phyloP scores from a whole-genome alignment of 2,888 invertebrate genomes.

The Octodonta nipae region DNA sequence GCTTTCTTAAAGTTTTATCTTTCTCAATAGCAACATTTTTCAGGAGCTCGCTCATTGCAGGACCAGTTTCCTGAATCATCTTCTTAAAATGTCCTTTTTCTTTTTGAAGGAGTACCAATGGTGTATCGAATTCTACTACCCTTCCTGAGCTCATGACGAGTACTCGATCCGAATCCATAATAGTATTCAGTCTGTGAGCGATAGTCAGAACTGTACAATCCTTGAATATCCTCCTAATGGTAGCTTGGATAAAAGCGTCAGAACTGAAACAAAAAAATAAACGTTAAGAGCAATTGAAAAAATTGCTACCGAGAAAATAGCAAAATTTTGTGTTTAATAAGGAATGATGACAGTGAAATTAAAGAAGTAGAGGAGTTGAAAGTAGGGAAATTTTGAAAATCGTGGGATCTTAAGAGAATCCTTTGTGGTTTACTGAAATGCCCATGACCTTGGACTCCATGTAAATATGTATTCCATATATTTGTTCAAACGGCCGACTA shows the following conservation, averaged over 20 bases:
- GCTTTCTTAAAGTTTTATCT: too few relatives aligned
- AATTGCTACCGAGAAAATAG: too few relatives aligned
- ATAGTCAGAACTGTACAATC: slow-evolving; percentile 80
- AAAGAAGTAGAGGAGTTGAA: too few relatives aligned
- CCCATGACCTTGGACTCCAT: too few relatives aligned
- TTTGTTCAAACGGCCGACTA: too few relatives aligned
- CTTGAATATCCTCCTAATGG: slow-evolving; percentile 64
- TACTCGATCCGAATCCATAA: slow-evolving; percentile 82
- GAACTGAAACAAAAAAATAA: slow-evolving; percentile 37
- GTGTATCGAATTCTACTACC: slow-evolving; percentile 65
- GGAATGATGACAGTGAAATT: too few relatives aligned
- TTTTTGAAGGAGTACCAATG: slow-evolving; percentile 49
- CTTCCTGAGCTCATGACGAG: slow-evolving; percentile 75
- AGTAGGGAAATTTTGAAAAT: too few relatives aligned
- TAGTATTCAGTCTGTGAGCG: slow-evolving; percentile 80
- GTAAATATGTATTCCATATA: too few relatives aligned
- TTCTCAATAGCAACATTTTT: slow-evolving; percentile 5
- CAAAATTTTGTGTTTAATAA: too few relatives aligned
- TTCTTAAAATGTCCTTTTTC: slow-evolving; percentile 46
- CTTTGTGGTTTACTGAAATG: too few relatives aligned
- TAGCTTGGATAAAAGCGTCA: slow-evolving; percentile 69
- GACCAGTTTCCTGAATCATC: slow-evolving; percentile 46
- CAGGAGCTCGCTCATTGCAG: slow-evolving; percentile 4
- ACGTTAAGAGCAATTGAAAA: too few relatives aligned
- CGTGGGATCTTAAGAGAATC: too few relatives aligned